Conservation (phyloP, 2,113 vertebrate species). For the human (Homo sapiens) region GRCh38 chr9:13357001-13357500, state of each 20-base stretch:
- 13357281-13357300: slow-evolving; percentile 63
- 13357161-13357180: neutral
- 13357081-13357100: neutral
- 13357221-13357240: slow-evolving; percentile 38
- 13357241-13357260: slow-evolving; percentile 53
- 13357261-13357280: slow-evolving; percentile 54
- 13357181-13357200: slow-evolving; percentile 26
- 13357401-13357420: neutral
- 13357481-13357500: neutral
- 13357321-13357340: slow-evolving; percentile 32
- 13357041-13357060: neutral
- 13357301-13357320: slow-evolving; percentile 59
- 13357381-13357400: neutral
- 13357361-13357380: slow-evolving; percentile 1
- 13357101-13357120: neutral
- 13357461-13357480: neutral
- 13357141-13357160: neutral
- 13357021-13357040: neutral
- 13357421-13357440: slow-evolving; percentile 13
- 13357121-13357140: neutral
- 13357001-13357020: neutral
- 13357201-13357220: slow-evolving; percentile 50
- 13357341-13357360: slow-evolving; percentile 19
- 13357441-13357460: neutral
- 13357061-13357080: neutral